Base-by-base conservation (phyloP, 1,140 invertebrate species). In the Procambarus virginalis region DNA sequence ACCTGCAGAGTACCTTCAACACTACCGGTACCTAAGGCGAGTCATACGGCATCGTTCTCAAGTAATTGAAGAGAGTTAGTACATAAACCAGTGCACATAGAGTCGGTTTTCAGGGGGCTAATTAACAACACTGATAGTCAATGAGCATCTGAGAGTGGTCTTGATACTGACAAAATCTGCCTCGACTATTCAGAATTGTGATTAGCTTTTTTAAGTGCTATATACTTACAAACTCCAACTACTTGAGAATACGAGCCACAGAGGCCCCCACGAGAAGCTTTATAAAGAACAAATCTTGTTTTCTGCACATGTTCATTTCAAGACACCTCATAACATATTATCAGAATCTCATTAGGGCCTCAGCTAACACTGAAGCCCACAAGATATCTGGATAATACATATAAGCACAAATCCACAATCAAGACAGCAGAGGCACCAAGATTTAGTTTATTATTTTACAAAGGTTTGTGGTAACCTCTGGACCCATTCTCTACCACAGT, bases 11-110 rank as follows among this genome's bases (percentile, higher is more conserved):
- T 83, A 89, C 86, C 83, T 22, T 77, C 86, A 89, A 82, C 80
- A 89, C 86, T 83, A 89, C 86, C 86, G 58, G 60, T 84, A 89
- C 75, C 81, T 83, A 79, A 83, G 88, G 80, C 88, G 88, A 55
- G 86, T 87, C 86, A 70, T 51, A 80, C 48, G 86, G 86, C 60
- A n/a, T 80, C 85, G 60, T 70, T 87, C 78, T 79, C 86, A 79
- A 87, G 86, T 70, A 68, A 76, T 64, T 60, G 60, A 51, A 45
- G 78, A 80, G 49, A n/a, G 55, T 20, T 6, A 80, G 78, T 80
- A 49, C n/a, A 12, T 80, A 80, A 80, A 20, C 22, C 6, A 22
- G 5, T 14, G 20, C n/a, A n/a, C 20, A 22, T 12, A 51, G 34
- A 20, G 77, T 49, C 46, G 49, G 12, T n/a, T 58, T 51, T 12